A percentile compares a stretch with the other conserved stretches of the same genome.
phyloP scores from a whole-genome alignment of 2,888 invertebrate genomes.

The Monopis laevigella region DNA sequence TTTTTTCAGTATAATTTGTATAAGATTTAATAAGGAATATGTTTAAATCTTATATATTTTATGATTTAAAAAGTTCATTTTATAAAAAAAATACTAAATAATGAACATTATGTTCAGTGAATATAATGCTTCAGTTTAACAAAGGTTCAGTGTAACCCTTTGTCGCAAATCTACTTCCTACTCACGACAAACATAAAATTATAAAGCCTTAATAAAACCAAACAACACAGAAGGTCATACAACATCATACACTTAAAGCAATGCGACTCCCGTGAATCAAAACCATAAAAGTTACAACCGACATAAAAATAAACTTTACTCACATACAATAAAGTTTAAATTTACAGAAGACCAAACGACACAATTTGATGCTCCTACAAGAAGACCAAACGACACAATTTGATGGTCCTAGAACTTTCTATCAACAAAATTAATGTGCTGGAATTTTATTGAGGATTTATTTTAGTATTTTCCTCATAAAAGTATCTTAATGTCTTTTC shows the following conservation, averaged over 20 bases:
- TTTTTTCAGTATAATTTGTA: too few species aligned
- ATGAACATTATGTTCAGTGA: too few species aligned
- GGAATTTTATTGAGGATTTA: conserved; percentile 9
- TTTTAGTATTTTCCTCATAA: not conserved
- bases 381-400: not conserved
- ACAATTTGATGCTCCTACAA: too few species aligned
- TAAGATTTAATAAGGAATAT: too few species aligned
- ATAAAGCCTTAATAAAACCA: not conserved
- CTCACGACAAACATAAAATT: too few species aligned
- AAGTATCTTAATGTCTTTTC: not conserved
- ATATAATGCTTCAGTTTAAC: too few species aligned
- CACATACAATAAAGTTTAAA: not conserved
- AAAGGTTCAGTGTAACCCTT: too few species aligned
- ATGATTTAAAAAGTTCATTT: too few species aligned
- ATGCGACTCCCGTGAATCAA: not conserved
- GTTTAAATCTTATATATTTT: too few species aligned
- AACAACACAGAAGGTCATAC: not conserved
- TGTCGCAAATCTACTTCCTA: too few species aligned
- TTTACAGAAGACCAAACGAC: too few species aligned
- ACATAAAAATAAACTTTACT: not conserved
- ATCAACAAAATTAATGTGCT: conserved; percentile 8
- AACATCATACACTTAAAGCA: not conserved
- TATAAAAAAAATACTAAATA: too few species aligned
- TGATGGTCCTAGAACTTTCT: conserved; percentile 1
- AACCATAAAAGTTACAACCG: not conserved